Conservation (phyloP, 2,797 vertebrate species). For the Falco novaeseelandiae region DNA sequence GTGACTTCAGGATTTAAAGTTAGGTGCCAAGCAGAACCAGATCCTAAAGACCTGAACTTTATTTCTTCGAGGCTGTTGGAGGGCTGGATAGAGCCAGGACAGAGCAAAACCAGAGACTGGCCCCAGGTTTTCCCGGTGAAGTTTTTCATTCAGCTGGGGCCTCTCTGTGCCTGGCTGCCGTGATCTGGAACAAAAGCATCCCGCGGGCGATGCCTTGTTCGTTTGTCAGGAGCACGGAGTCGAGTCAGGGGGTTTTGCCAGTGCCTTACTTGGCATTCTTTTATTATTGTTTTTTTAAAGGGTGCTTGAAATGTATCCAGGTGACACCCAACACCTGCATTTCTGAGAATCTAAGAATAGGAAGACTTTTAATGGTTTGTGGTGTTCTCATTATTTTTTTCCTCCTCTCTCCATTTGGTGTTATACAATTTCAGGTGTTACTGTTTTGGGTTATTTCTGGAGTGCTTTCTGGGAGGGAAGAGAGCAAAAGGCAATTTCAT, state of each 20-base stretch:
- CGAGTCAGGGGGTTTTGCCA: background rate
- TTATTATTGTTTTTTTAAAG: background rate
- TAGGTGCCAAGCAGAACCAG: background rate
- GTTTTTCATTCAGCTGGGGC: background rate
- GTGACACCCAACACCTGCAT: rapidly evolving
- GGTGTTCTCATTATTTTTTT: rapidly evolving
- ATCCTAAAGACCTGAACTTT: background rate
- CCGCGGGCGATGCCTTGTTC: background rate
- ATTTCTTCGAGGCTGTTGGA: background rate
- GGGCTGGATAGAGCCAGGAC: background rate
- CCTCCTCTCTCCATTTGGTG: background rate
- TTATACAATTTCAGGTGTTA: background rate
- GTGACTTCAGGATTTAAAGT: background rate
- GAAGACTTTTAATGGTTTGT: background rate
- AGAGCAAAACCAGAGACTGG: background rate
- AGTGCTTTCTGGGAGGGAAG: background rate
- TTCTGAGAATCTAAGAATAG: background rate
- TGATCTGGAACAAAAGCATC: background rate
- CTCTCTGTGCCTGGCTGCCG: background rate
- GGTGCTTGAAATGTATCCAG: background rate
- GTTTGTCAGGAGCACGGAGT: background rate
- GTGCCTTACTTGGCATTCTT: background rate
- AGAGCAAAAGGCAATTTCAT: background rate
- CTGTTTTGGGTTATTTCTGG: background rate
- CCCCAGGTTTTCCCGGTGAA: background rate